These are phyloP conservation scores for Dascillus cervinus DNA, from an alignment of 2,888 invertebrate genomes.

Conservation along the genomic window DNA sequence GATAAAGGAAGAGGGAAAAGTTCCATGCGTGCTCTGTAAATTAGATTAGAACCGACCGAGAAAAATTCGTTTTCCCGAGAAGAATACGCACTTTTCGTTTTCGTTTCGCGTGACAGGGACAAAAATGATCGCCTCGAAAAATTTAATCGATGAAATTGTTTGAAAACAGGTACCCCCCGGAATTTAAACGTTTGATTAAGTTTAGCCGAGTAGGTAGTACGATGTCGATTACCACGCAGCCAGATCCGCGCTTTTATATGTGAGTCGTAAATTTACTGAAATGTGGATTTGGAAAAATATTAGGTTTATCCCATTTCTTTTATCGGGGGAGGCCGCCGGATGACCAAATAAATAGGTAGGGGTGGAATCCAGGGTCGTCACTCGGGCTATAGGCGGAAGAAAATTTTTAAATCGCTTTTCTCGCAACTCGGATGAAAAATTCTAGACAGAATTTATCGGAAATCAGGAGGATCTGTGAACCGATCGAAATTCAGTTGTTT, in stretches of 20 bases:
- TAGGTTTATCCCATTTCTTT: constrained; percentile 34
- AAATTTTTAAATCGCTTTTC: neutral
- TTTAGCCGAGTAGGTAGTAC: constrained; percentile 28
- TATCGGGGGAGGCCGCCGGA: constrained; percentile 31
- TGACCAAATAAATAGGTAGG: constrained; percentile 24
- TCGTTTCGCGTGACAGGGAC: constrained; percentile 20
- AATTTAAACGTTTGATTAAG: constrained; percentile 37
- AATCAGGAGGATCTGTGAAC: too few relatives aligned
- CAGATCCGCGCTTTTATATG: constrained; percentile 29
- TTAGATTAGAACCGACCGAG: constrained; percentile 25
- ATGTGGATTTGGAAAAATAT: constrained; percentile 36
- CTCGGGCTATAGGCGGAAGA: constrained; percentile 8
- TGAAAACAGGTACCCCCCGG: too few relatives aligned
- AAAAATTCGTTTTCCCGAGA: constrained; percentile 20
- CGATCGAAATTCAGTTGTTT: too few relatives aligned
- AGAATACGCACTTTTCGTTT: constrained; percentile 19
- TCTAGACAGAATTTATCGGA: too few relatives aligned
- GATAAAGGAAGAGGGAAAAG: constrained; percentile 24
- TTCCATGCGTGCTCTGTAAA: constrained; percentile 25
- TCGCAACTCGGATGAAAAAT: too few relatives aligned
- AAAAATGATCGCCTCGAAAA: too few relatives aligned
- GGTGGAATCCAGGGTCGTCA: constrained; percentile 22
- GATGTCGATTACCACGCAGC: constrained; percentile 23
- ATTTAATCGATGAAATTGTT: too few relatives aligned
- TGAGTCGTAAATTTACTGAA: constrained; percentile 35